Evolutionary conservation across 2,113 vertebrate genomes (phyloP).

Genomic region (Perca schrenkii): DNA sequence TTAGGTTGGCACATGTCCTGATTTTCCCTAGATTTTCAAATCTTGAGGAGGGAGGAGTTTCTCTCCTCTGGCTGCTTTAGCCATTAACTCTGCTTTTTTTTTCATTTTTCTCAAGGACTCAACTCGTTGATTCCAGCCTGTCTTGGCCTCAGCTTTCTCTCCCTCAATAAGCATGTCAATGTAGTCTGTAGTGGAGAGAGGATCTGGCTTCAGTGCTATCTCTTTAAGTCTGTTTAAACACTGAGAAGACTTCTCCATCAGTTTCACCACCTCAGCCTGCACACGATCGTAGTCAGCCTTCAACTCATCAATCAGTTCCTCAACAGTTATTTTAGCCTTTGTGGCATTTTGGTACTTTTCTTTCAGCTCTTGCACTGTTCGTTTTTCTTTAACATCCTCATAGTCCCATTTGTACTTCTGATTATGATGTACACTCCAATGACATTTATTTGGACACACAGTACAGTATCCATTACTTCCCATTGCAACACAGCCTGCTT

Average conservation of each 20-base stretch:
- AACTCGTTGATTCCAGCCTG: conserved; percentile 37
- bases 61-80: conserved; percentile 4
- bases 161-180: conserved; percentile 58
- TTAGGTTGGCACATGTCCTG: background rate
- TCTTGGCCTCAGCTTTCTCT: conserved; percentile 51
- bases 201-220: conserved; percentile 66
- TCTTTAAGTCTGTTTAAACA: conserved; percentile 58
- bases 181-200: conserved; percentile 61
- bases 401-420: conserved; percentile 48
- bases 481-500: accelerated
- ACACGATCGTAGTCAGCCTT: background rate
- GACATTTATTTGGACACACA: conserved; percentile 37
- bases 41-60: background rate
- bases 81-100: conserved; percentile 3
- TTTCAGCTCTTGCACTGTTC: conserved; percentile 7
- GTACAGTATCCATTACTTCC: accelerated
- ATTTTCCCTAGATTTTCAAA: background rate
- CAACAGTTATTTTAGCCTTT: background rate
- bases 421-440: conserved; percentile 45
- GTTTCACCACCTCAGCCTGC: accelerated
- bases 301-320: conserved; percentile 4
- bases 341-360: conserved; percentile 19
- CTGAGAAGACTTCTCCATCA: background rate
- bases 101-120: conserved; percentile 3
- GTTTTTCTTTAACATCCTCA: background rate